Evolutionary conservation across 2,113 vertebrate species (phyloP).

Genomic region (Delphinapterus leucas): DNA sequence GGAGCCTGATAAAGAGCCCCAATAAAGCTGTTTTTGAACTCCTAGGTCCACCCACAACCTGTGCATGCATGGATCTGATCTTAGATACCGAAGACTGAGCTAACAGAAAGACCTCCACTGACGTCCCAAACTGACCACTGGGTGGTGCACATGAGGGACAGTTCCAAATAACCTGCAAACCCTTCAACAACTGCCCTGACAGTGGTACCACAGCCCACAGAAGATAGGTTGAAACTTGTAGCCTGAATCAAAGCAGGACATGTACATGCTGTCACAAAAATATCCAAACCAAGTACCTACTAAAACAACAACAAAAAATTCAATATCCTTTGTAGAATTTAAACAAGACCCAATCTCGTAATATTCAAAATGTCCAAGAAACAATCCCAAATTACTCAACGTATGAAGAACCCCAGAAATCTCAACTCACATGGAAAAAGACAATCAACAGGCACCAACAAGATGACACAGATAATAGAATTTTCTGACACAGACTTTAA

Average conservation of each 20-base stretch:
- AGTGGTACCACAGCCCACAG: neutral
- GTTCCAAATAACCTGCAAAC: neutral
- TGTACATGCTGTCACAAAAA: neutral
- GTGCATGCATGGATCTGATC: neutral
- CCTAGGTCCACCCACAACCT: neutral
- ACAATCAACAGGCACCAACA: neutral
- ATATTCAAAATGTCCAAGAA: conserved; percentile 11
- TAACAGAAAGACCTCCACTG: neutral
- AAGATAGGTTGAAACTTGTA: neutral
- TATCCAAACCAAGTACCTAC: neutral
- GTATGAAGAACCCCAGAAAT: neutral
- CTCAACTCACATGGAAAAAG: neutral
- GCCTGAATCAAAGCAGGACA: neutral
- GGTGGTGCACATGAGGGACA: neutral
- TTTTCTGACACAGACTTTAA: neutral
- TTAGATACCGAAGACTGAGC: neutral
- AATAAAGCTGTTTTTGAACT: neutral
- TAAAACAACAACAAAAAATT: neutral
- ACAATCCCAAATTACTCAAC: neutral
- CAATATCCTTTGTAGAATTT: neutral
- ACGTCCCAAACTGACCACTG: neutral
- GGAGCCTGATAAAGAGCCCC: neutral
- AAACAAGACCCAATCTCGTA: neutral
- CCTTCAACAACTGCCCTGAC: neutral
- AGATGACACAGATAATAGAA: neutral